A percentile compares a stretch with the other conserved stretches of the same genome.
phyloP scores from a whole-genome alignment of 2,113 vertebrate genomes.

The Petrocephalus microphthalmus region DNA sequence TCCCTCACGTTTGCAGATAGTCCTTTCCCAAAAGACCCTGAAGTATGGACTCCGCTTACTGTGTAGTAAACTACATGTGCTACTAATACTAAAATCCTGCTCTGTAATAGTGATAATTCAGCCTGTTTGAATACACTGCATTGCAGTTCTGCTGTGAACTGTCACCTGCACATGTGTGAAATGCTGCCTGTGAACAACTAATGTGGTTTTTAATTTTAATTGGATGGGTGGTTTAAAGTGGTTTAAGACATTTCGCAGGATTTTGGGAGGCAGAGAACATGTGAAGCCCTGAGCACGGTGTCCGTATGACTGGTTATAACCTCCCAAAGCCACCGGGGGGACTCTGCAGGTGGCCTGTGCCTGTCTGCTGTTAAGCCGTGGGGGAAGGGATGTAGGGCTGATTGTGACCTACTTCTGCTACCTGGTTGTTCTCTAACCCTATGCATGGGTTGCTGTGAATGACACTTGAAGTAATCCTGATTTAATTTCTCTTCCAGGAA shows the following conservation, averaged over 20 bases:
- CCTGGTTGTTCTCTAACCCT: neutral
- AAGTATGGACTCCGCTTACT: neutral
- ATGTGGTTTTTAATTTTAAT: neutral
- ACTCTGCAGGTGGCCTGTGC: too few relatives aligned
- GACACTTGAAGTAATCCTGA: neutral
- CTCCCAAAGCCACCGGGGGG: neutral
- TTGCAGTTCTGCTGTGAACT: neutral
- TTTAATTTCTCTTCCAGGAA: constrained; percentile 64
- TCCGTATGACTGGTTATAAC: constrained; percentile 6
- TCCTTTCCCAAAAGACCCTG: neutral
- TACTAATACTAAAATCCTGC: neutral
- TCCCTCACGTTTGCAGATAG: neutral
- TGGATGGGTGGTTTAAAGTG: neutral
- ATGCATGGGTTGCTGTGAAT: neutral
- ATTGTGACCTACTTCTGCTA: neutral
- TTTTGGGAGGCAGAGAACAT: constrained; percentile 10
- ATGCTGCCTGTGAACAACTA: neutral
- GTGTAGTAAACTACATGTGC: neutral
- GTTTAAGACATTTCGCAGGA: neutral
- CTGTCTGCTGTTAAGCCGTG: neutral
- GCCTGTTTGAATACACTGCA: neutral
- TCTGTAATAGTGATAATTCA: neutral
- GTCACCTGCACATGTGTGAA: neutral
- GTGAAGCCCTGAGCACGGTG: neutral
- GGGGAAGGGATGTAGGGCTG: neutral